Evolutionary conservation across 2,888 invertebrate genomes (phyloP).

Genomic region (Eumerus sabulonum): DNA sequence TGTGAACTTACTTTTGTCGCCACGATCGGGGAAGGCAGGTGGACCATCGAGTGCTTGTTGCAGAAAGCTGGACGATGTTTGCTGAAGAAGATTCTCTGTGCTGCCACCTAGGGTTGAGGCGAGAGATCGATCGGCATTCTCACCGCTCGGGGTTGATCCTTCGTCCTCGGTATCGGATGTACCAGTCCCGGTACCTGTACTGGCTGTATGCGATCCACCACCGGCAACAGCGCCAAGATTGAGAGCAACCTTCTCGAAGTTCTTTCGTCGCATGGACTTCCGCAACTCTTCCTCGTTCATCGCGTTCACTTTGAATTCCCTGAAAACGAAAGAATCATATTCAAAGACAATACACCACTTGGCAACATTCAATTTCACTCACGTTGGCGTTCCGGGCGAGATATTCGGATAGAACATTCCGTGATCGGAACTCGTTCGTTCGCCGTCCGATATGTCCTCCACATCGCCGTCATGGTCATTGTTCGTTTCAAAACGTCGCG

Average conservation of each 20-base stretch:
- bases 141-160: constrained; percentile 89
- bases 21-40: constrained; percentile 75
- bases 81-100: constrained; percentile 81
- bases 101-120: constrained; percentile 86
- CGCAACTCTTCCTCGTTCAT: constrained; percentile 92
- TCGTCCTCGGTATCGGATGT: constrained; percentile 89
- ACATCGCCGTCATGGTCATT: constrained; percentile 93
- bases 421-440: constrained; percentile 87
- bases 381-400: constrained; percentile 79
- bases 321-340: constrained; percentile 74
- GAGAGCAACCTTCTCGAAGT: constrained; percentile 81
- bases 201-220: constrained; percentile 79
- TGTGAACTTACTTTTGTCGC: constrained; percentile 76
- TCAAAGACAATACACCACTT: neutral
- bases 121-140: constrained; percentile 86
- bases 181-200: constrained; percentile 82
- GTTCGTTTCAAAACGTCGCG: constrained; percentile 81
- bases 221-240: constrained; percentile 76
- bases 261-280: constrained; percentile 85
- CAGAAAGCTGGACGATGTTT: constrained; percentile 74
- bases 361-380: constrained; percentile 65
- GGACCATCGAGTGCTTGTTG: constrained; percentile 79
- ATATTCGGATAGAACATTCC: constrained; percentile 85
- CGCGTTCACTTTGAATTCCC: constrained; percentile 92
- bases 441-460: constrained; percentile 92